Evolutionary conservation across 2,888 invertebrate genomes (phyloP).

Genomic region (Drosophila pegasa): DNA sequence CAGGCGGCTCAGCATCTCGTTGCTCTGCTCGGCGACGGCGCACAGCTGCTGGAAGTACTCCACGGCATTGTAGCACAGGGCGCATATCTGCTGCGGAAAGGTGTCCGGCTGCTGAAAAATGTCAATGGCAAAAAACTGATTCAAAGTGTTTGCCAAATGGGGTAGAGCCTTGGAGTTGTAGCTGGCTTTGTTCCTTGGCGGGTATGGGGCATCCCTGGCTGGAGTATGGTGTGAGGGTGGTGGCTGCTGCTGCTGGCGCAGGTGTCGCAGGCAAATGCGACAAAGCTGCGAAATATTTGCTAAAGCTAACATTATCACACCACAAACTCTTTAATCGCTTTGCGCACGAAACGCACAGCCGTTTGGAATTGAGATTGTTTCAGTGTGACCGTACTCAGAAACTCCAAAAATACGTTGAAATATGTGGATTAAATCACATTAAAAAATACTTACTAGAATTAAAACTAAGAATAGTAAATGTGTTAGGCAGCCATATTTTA

Average conservation of each 20-base stretch:
- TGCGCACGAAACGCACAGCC: slow-evolving; percentile 45
- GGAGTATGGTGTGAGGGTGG: slow-evolving; percentile 16
- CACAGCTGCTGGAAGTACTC: slow-evolving; percentile 74
- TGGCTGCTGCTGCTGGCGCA: slow-evolving; percentile 54
- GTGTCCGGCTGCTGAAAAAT: slow-evolving; percentile 56
- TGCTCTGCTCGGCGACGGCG: slow-evolving; percentile 64
- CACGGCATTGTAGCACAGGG: slow-evolving; percentile 73
- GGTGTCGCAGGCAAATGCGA: slow-evolving; percentile 72
- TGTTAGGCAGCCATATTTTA: not conserved
- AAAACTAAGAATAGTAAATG: too few species aligned
- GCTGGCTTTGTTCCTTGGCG: slow-evolving; percentile 22
- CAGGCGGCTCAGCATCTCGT: slow-evolving; percentile 44
- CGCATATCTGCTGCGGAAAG: slow-evolving; percentile 73
- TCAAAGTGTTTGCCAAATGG: slow-evolving; percentile 63
- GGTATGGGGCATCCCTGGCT: slow-evolving; percentile 6
- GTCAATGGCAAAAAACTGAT: slow-evolving; percentile 71
- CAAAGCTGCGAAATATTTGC: slow-evolving; percentile 74
- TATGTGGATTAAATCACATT: not conserved
- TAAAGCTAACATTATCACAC: slow-evolving; percentile 49
- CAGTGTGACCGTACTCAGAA: slow-evolving; percentile 27
- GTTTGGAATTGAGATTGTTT: slow-evolving; percentile 13
- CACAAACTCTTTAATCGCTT: slow-evolving; percentile 36
- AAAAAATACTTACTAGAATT: not conserved
- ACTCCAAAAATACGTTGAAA: not conserved
- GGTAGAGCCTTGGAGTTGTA: slow-evolving; percentile 60